Evolutionary conservation across 1,140 invertebrate genomes (phyloP), one percentile per base, ranked within the genome.

Genomic region (Platyura marginata): DNA sequence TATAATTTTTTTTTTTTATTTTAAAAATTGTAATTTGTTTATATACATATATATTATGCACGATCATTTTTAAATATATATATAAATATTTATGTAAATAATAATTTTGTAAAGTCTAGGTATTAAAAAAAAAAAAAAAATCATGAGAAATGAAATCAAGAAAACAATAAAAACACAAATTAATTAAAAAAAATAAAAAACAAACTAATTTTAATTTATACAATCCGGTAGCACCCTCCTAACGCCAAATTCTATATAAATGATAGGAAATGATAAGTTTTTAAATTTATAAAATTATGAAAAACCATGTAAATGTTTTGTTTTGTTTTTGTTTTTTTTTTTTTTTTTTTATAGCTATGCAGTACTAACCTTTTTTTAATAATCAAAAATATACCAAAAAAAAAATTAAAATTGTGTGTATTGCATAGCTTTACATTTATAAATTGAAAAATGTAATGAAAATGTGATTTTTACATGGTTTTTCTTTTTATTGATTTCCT

Each of bases 81-180:
- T 40, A 20, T 16, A 21, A 20, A 21, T 21, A 40, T 21, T 20
- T 40, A 40, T 40, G 38, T 40, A 40, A 40, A 40, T 40, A 20
- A 20, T 40, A 18, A 18, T 40, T 40, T 19, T 20, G 21, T 20
- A 40, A 40, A 40, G 8, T 10, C 6, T 18, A 40, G 13, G 21
- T 13, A 18, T 20, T 21, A 20, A 40, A 10, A 18, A 40, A 21
- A 18, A 8, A 29, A 29, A 29, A 29, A 40, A 20, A 20, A 20
- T 13, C 21, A 13, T 18, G 21, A 40, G 11, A 40, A 40, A 40
- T 18, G 13, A 21, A 40, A 49, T 50, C 50, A 52, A 54, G 56
- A 50, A 55, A 52, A 50, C 53, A 55, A 55, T 51, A 43, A 43
- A 50, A 51, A 48, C 49, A 52, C 49, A 54, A 54, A 55, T 55